Evolutionary conservation across 2,797 vertebrate species (phyloP).

Genomic region (Catamblyrhynchus diadema): DNA sequence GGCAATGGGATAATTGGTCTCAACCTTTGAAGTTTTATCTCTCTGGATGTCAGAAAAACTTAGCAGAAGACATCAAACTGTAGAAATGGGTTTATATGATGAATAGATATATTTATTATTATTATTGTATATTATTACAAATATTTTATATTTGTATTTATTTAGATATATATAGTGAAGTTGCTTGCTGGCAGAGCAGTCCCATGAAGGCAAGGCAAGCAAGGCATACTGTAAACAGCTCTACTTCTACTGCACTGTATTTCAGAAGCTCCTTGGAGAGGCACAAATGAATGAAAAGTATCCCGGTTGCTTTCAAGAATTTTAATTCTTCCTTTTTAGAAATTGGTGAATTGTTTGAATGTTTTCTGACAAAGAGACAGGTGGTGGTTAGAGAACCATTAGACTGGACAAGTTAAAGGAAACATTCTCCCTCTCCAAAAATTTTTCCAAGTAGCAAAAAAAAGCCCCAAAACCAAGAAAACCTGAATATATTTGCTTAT

Average conservation of each 20-base stretch:
- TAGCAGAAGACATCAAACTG: neutral
- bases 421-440: neutral
- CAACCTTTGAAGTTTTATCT: neutral
- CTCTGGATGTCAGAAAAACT: neutral
- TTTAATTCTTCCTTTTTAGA: neutral
- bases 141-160: neutral
- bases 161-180: neutral
- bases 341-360: neutral
- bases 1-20: neutral
- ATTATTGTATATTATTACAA: neutral
- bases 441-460: neutral
- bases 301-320: neutral
- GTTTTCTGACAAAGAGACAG: neutral
- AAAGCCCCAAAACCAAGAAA: neutral
- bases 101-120: neutral
- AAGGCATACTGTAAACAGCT: neutral
- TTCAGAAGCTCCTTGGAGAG: neutral
- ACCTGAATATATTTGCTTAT: neutral
- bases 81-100: neutral
- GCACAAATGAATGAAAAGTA: neutral
- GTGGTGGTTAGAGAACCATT: neutral
- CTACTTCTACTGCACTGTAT: neutral
- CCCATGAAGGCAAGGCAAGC: neutral
- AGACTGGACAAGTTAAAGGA: neutral
- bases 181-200: neutral